Conservation (phyloP, 2,113 vertebrate species). For the Gymnorhina tibicen region DNA sequence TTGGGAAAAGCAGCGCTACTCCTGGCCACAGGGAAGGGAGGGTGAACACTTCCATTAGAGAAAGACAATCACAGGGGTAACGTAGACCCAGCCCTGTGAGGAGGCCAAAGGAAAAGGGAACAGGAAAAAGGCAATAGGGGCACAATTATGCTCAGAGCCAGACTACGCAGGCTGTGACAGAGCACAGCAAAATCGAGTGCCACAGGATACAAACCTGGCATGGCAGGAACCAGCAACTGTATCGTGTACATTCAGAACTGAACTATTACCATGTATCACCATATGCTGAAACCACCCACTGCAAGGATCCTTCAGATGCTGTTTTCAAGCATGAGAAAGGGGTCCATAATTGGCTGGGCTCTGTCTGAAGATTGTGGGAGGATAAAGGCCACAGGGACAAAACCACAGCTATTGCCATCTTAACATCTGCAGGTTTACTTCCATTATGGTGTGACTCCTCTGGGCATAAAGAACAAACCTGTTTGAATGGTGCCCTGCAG, state of each 20-base stretch:
- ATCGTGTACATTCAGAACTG: background rate
- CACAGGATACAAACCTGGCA: background rate
- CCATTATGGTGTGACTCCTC: background rate
- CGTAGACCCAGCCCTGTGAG: background rate
- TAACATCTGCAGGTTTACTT: background rate
- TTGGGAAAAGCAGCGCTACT: background rate
- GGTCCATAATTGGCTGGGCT: background rate
- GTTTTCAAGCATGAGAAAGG: background rate
- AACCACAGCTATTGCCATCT: background rate
- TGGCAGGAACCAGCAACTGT: background rate
- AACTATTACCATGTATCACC: background rate
- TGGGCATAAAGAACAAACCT: background rate
- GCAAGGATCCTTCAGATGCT: background rate
- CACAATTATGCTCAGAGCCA: background rate
- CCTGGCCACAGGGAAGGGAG: background rate
- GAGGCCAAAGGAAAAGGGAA: background rate
- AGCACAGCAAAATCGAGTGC: background rate
- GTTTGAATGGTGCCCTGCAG: background rate
- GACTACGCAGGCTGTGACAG: background rate
- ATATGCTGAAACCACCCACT: background rate
- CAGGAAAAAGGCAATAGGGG: background rate
- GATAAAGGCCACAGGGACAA: background rate
- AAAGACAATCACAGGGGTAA: background rate
- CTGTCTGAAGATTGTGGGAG: background rate
- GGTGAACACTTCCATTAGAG: background rate